phyloP scores from a whole-genome alignment of 2,888 invertebrate species.

The Plagiodera versicolora region DNA sequence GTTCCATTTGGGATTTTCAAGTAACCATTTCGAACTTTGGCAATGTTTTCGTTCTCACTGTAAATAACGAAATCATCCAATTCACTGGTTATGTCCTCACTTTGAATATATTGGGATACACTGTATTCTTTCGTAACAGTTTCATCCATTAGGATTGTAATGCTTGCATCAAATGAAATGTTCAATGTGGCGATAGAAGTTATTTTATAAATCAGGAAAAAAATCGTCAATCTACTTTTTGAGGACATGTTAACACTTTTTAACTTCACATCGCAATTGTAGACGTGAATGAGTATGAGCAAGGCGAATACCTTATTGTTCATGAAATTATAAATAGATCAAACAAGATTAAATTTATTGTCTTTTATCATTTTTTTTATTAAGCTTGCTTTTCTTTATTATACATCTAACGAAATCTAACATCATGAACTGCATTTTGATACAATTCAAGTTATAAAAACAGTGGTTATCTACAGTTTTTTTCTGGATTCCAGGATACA shows the following conservation, averaged over 20 bases:
- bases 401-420: no score
- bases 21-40: constrained; percentile 31
- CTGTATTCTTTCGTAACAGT: constrained; percentile 6
- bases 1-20: constrained; percentile 24
- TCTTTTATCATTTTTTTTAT: not conserved
- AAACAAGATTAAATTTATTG: not conserved
- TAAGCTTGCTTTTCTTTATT: no score
- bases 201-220: not conserved
- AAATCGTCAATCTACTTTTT: not conserved
- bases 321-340: not conserved
- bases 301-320: no score
- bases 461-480: no score
- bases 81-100: constrained; percentile 16
- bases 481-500: no score
- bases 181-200: not conserved
- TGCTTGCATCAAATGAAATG: constrained; percentile 12
- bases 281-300: no score
- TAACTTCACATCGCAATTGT: no score
- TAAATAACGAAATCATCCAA: constrained; percentile 28
- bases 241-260: not conserved
- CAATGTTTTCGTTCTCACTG: constrained; percentile 33
- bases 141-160: constrained; percentile 18
- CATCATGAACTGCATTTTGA: no score
- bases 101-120: constrained; percentile 11
- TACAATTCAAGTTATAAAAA: no score